Base-by-base conservation (phyloP, 2,888 invertebrate species). In the Uloborus plumipes region DNA sequence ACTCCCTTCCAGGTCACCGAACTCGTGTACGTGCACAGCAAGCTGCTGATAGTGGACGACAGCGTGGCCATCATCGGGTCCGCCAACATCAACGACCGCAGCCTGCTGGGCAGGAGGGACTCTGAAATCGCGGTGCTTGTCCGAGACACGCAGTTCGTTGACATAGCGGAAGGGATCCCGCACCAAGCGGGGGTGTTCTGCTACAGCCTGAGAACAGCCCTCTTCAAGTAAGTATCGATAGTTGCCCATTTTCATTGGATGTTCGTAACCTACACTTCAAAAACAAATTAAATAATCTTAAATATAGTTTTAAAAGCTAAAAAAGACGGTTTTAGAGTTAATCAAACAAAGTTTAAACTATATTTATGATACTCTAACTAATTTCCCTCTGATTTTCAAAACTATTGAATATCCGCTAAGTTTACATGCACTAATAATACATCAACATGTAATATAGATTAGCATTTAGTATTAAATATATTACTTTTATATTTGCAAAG, bases 71-170 rank as follows among this genome's bases (percentile, higher is more conserved):
- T 99, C 85, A 98, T 98, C 87, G 99, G 99, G 18, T 98, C 98
- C 6, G 98, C 99, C 0, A 99, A 99, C 88, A 97, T 99, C 86
- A 99, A 99, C 88, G 99, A 99, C 89, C 91, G 99, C 69, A 98
- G 97, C 76, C 92, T 99, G 92, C 91, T 97, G 74, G 99, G 99
- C 0, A 95, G 93, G 84, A 91, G 99, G 85, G 99, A 99, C 88
- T 98, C 98, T 0, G 99, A 99, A 90, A 93, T 96, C 3, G 97
- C 96, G 2, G 94, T 97, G 16, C 90, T 97, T 58, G 92, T 97
- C 74, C 94, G 95, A 66, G 92, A 97, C 92, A 88, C 87, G 1
- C 88, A 90, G 67, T 86, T 89, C 88, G 92, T 93, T 58, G 93
- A 94, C 84, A 94, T 95, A 2, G 89, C 91, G 20, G 95, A 98